phyloP scores from a whole-genome alignment of 2,888 invertebrate genomes.

The Euproctis similis region DNA sequence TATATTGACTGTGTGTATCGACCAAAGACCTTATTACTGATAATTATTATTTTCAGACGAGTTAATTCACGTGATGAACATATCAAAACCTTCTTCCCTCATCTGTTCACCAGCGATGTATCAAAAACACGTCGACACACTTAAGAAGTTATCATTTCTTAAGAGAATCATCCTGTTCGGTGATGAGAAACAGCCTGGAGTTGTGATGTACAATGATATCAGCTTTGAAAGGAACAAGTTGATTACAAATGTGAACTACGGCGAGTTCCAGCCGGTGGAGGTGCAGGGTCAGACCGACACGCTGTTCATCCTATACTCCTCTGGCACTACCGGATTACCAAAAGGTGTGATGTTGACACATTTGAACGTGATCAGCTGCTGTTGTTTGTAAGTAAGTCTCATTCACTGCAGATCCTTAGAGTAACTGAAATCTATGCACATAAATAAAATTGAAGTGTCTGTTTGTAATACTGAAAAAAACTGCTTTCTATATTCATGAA shows the following conservation, averaged over 20 bases:
- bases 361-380: slow-evolving; percentile 32
- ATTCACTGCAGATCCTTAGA: too few relatives aligned
- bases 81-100: slow-evolving; percentile 46
- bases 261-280: slow-evolving; percentile 37
- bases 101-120: slow-evolving; percentile 43
- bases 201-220: slow-evolving; percentile 36
- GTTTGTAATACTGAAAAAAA: too few relatives aligned
- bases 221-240: slow-evolving; percentile 22
- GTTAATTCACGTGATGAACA: slow-evolving; percentile 40
- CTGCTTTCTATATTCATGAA: too few relatives aligned
- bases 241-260: slow-evolving; percentile 30
- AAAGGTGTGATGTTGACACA: slow-evolving; percentile 59
- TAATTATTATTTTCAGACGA: slow-evolving; percentile 55
- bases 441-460: too few relatives aligned
- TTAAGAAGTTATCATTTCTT: slow-evolving; percentile 26
- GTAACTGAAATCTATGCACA: too few relatives aligned
- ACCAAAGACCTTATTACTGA: too few relatives aligned
- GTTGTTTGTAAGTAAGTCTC: slow-evolving; percentile 35
- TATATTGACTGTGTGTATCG: too few relatives aligned
- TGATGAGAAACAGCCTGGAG: slow-evolving; percentile 22
- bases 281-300: slow-evolving; percentile 41
- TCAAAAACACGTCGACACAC: slow-evolving; percentile 30
- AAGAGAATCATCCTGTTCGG: slow-evolving; percentile 44
- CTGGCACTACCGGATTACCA: slow-evolving; percentile 57
- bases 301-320: slow-evolving; percentile 48